Evolutionary conservation across 2,888 invertebrate species (phyloP).

Genomic region (Machimus rusticus): DNA sequence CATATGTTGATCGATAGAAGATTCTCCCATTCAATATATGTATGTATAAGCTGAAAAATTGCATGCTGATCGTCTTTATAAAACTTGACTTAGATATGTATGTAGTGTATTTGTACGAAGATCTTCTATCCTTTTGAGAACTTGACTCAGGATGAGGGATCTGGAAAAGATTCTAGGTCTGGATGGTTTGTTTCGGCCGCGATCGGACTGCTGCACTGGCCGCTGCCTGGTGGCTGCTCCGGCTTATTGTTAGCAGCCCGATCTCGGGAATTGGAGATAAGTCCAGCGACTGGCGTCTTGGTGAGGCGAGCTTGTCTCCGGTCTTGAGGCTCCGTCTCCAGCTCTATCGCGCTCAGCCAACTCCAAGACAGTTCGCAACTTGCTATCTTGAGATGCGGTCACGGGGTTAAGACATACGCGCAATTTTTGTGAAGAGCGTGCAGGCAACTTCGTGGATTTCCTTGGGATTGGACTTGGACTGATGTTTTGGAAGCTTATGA

Average conservation of each 20-base stretch:
- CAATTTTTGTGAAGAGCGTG: slow-evolving; percentile 1
- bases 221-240: neutral
- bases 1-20: too few relatives aligned
- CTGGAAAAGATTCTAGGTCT: neutral
- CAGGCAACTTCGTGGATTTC: slow-evolving; percentile 13
- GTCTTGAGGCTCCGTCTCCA: neutral
- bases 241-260: neutral
- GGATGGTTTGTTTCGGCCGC: neutral
- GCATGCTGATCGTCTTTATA: neutral
- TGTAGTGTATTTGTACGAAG: neutral
- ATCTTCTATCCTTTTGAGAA: neutral
- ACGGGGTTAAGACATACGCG: slow-evolving; percentile 15
- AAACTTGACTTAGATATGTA: neutral
- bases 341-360: slow-evolving; percentile 5
- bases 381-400: slow-evolving; percentile 39
- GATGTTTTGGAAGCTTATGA: neutral
- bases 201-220: neutral
- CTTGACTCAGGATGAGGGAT: neutral
- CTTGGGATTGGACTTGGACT: neutral
- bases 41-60: too few relatives aligned
- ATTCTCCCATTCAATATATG: too few relatives aligned
- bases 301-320: slow-evolving; percentile 1
- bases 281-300: slow-evolving; percentile 27
- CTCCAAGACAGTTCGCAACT: slow-evolving; percentile 27
- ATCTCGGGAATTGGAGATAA: slow-evolving; percentile 3